These are phyloP conservation scores for Ctenicera cuprea DNA, from an alignment of 2,888 invertebrate species.

Conservation along the genomic window DNA sequence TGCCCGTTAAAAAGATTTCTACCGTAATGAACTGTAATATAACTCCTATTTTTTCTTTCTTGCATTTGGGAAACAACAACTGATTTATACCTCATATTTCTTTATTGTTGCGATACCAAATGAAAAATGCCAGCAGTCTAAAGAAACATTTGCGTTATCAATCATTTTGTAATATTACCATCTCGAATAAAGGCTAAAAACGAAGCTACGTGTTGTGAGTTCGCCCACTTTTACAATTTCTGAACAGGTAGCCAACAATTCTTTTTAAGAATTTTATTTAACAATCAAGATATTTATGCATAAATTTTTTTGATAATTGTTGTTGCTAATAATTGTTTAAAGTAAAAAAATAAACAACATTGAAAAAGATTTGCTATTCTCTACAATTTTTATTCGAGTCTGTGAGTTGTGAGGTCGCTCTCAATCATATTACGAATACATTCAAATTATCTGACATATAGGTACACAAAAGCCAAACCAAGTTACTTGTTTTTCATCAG, in stretches of 20 bases:
- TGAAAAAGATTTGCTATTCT: no score
- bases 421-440: background rate
- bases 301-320: no score
- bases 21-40: background rate
- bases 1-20: background rate
- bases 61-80: background rate
- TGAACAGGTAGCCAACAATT: no score
- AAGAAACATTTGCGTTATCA: constrained; percentile 5
- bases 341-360: no score
- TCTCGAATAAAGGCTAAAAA: background rate
- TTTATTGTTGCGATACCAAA: constrained; percentile 9
- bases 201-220: background rate
- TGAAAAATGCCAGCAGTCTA: constrained; percentile 15
- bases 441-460: background rate
- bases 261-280: no score
- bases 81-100: constrained; percentile 2
- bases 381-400: background rate
- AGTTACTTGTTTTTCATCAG: constrained; percentile 9
- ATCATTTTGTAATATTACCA: constrained; percentile 9
- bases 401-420: background rate
- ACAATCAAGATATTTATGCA: no score
- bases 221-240: no score
- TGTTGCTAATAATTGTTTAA: no score
- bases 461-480: background rate
- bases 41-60: background rate